phyloP scores from a whole-genome alignment of 2,888 invertebrate species.

The Villa cingulata region DNA sequence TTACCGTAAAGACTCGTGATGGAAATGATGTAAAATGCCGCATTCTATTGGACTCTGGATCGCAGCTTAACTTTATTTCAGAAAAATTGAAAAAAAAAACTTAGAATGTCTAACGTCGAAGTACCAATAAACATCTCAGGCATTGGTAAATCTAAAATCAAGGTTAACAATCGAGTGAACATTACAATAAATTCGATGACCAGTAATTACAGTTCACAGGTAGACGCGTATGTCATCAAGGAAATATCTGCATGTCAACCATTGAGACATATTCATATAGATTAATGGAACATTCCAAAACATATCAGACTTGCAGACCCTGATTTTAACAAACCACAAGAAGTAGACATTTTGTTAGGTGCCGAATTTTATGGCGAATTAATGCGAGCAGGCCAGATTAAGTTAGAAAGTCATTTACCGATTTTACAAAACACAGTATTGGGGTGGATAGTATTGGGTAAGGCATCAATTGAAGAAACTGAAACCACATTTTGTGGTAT shows the following conservation, averaged over 20 bases:
- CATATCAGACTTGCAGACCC: conserved; percentile 3
- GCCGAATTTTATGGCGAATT: conserved; percentile 6
- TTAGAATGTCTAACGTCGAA: not conserved
- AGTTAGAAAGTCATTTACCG: not conserved
- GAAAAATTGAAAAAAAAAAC: not conserved
- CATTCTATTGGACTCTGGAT: not conserved
- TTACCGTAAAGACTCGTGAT: too few relatives aligned
- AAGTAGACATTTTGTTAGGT: conserved; percentile 7
- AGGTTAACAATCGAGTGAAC: rapidly evolving
- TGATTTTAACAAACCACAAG: not conserved
- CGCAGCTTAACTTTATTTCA: not conserved
- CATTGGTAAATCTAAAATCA: not conserved
- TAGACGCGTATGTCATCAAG: not conserved
- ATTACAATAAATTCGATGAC: not conserved
- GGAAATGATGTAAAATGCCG: not conserved
- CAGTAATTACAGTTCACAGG: not conserved
- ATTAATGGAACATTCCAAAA: not conserved
- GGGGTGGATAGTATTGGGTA: conserved; percentile 9
- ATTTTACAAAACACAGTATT: conserved; percentile 6
- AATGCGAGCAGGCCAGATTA: conserved; percentile 2
- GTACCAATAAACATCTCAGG: not conserved
- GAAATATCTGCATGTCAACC: not conserved
- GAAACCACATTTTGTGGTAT: not conserved
- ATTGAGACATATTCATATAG: not conserved
- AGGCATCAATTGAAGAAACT: not conserved